A percentile compares a stretch with the other conserved stretches of the same genome.
Conservation (phyloP, 2,888 invertebrate species). For the Augiades crinisus region DNA sequence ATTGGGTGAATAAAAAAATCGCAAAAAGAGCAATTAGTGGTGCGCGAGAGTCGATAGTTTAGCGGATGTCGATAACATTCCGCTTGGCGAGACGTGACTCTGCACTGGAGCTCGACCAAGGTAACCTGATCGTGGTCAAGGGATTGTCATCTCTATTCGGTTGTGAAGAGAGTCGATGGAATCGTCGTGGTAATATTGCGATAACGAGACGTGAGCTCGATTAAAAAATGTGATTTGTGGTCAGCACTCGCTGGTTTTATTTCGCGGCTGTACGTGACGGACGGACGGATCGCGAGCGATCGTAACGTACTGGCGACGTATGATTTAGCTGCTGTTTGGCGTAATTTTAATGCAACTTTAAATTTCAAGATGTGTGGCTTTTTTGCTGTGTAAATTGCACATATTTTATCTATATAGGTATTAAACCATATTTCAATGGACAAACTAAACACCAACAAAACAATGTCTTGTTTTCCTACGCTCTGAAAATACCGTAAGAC, state of each 20-base stretch:
- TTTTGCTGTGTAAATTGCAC: no score
- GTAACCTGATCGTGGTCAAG: no score
- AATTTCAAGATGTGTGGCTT: no score
- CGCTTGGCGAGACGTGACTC: conserved; percentile 67
- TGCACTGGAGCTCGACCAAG: conserved; percentile 49
- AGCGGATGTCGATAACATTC: conserved; percentile 76
- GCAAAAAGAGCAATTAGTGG: conserved; percentile 76
- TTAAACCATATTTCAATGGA: no score
- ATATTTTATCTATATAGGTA: no score
- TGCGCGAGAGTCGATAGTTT: conserved; percentile 72
- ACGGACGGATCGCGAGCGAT: conserved; percentile 34
- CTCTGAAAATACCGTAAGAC: no score
- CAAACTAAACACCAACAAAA: no score
- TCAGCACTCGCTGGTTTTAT: conserved; percentile 71
- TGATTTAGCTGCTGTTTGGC: no score
- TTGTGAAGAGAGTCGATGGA: conserved; percentile 32
- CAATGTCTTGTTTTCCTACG: no score
- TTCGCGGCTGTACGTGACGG: conserved; percentile 73
- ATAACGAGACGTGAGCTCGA: conserved; percentile 69
- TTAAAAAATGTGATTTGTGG: conserved; percentile 81
- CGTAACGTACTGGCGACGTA: no score
- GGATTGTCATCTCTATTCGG: conserved; percentile 34
- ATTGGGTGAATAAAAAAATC: conserved; percentile 64
- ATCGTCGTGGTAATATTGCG: conserved; percentile 36
- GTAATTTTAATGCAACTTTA: no score